Percentiles rank a stretch among this genome's conserved stretches.
Evolutionary conservation across 2,888 invertebrate species (phyloP).

Genomic region (Prosapia bicincta): DNA sequence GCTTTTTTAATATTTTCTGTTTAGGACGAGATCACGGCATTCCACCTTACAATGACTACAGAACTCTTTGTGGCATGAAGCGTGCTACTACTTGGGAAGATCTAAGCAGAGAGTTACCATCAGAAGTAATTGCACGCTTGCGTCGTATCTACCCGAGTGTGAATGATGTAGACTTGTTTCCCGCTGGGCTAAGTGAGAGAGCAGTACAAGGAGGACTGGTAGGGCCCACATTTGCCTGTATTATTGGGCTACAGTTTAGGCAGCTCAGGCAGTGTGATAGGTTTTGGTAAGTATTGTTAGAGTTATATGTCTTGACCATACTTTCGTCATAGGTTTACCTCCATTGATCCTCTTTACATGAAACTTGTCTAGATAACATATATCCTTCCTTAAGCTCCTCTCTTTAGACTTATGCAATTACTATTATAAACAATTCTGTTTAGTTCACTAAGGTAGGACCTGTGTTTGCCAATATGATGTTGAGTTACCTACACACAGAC

Average conservation of each 20-base stretch:
- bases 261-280: conserved; percentile 90
- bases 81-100: conserved; percentile 83
- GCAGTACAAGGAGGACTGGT: conserved; percentile 83
- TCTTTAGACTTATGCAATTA: too few relatives aligned
- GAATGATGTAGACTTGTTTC: conserved; percentile 95
- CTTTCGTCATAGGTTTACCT: too few relatives aligned
- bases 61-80: conserved; percentile 85
- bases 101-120: conserved; percentile 70
- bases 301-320: too few relatives aligned
- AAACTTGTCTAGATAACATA: too few relatives aligned
- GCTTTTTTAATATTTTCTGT: conserved; percentile 7
- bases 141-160: conserved; percentile 83
- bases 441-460: too few relatives aligned
- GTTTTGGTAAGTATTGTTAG: conserved; percentile 65
- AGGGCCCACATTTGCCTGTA: conserved; percentile 92
- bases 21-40: conserved; percentile 80
- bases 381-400: too few relatives aligned
- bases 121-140: conserved; percentile 50
- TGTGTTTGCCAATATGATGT: too few relatives aligned
- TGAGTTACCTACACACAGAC: too few relatives aligned
- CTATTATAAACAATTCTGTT: too few relatives aligned
- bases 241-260: conserved; percentile 92
- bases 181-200: conserved; percentile 88
- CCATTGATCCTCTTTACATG: too few relatives aligned
- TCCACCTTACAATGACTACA: conserved; percentile 85